Conservation (phyloP, 1,140 invertebrate genomes). For the Palaemon carinicauda region DNA sequence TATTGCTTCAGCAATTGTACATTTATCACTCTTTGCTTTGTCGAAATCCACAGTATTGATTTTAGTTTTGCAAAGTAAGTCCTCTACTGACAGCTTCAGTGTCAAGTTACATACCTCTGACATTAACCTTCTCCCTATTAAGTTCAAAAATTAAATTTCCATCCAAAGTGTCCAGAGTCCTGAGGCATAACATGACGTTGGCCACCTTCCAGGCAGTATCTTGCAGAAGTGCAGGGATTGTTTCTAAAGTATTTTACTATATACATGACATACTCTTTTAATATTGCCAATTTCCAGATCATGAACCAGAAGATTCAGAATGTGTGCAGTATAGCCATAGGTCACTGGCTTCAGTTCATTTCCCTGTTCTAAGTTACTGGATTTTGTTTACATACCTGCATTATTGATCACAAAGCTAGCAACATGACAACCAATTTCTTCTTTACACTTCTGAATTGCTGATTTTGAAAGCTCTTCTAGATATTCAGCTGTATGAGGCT, state of each 20-base stretch:
- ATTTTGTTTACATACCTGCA: slow-evolving; percentile 4
- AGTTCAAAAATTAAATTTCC: background rate
- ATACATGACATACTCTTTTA: background rate
- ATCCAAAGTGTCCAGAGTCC: background rate
- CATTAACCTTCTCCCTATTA: too few relatives aligned
- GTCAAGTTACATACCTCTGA: background rate
- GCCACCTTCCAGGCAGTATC: background rate
- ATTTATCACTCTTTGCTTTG: too few relatives aligned
- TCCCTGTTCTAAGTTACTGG: background rate
- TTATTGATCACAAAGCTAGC: background rate
- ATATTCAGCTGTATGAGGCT: too few relatives aligned
- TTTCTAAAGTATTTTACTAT: slow-evolving; percentile 25
- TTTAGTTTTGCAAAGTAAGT: background rate
- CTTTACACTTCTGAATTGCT: background rate
- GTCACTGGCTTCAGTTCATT: background rate
- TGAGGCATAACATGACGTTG: background rate
- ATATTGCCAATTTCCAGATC: slow-evolving; percentile 20
- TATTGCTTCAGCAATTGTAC: too few relatives aligned
- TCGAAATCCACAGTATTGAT: too few relatives aligned
- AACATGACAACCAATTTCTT: background rate
- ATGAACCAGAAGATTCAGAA: slow-evolving; percentile 25
- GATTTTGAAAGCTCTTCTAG: background rate
- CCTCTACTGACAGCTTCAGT: background rate
- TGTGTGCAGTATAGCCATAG: slow-evolving; percentile 27
- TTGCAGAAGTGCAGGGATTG: background rate